These are phyloP conservation scores for Coptodon bakossiorum DNA, from an alignment of 2,113 vertebrate genomes.

Conservation along the genomic window DNA sequence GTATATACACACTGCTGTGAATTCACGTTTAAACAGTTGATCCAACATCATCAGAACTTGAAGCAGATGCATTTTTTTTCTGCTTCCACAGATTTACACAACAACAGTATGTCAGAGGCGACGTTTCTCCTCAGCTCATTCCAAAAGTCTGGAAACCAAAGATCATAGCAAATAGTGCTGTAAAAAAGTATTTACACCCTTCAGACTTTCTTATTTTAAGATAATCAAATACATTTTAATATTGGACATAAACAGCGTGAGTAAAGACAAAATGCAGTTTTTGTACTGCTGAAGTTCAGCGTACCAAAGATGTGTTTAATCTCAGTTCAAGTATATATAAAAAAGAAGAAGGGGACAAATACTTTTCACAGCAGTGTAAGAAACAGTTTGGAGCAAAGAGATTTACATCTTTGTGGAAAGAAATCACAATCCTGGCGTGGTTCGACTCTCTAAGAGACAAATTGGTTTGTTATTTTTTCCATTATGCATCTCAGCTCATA, in stretches of 20 bases:
- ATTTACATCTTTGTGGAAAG: not conserved
- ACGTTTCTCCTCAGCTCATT: not conserved
- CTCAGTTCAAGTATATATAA: not conserved
- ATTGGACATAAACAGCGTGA: not conserved
- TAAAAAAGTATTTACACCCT: not conserved
- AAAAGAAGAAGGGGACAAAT: not conserved
- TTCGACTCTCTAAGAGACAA: not conserved
- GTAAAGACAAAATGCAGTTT: not conserved
- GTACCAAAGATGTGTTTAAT: not conserved
- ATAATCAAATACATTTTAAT: not conserved
- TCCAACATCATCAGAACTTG: not conserved
- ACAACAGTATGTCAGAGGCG: not conserved
- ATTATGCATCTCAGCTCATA: not conserved
- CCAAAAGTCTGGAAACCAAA: not conserved
- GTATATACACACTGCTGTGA: accelerated
- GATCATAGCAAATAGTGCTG: not conserved
- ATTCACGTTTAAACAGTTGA: not conserved
- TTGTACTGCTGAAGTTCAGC: not conserved
- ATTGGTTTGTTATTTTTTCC: not conserved
- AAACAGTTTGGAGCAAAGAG: not conserved
- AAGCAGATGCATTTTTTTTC: not conserved
- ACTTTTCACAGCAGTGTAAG: not conserved
- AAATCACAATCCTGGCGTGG: not conserved
- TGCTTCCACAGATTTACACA: not conserved
- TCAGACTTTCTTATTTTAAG: not conserved